Percentiles rank a stretch among this genome's conserved stretches.
Conservation (phyloP, 1,140 invertebrate genomes). For the Metopolophium dirhodum region DNA sequence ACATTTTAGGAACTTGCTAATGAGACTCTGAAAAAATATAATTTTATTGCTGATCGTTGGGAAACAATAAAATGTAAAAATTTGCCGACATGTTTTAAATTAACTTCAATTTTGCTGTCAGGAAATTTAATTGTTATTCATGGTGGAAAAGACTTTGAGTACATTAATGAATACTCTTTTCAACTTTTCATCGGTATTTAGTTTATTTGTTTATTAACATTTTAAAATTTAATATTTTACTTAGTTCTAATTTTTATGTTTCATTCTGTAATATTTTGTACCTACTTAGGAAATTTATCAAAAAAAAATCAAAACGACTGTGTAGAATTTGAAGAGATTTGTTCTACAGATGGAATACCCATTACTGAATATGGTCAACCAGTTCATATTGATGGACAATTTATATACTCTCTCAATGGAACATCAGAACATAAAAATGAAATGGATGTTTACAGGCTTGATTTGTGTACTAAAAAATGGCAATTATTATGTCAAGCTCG, state of each 20-base stretch:
- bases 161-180: background rate
- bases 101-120: background rate
- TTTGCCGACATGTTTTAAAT: background rate
- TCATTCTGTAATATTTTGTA: background rate
- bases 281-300: background rate
- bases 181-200: background rate
- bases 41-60: conserved; percentile 22
- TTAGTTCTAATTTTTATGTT: background rate
- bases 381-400: background rate
- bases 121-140: conserved; percentile 22
- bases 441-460: conserved; percentile 32
- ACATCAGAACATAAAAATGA: background rate
- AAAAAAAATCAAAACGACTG: background rate
- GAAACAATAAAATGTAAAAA: background rate
- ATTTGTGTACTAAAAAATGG: conserved; percentile 16
- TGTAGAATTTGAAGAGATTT: conserved; percentile 17
- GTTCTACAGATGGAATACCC: background rate
- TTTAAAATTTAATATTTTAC: background rate
- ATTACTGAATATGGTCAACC: conserved; percentile 1
- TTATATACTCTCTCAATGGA: conserved; percentile 19
- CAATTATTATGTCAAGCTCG: background rate
- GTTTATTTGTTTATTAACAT: background rate
- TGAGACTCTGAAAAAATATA: background rate
- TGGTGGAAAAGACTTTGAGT: background rate
- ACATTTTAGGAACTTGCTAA: background rate